Base-by-base conservation (phyloP, 2,797 vertebrate genomes). In the Chelidonichthys spinosus region DNA sequence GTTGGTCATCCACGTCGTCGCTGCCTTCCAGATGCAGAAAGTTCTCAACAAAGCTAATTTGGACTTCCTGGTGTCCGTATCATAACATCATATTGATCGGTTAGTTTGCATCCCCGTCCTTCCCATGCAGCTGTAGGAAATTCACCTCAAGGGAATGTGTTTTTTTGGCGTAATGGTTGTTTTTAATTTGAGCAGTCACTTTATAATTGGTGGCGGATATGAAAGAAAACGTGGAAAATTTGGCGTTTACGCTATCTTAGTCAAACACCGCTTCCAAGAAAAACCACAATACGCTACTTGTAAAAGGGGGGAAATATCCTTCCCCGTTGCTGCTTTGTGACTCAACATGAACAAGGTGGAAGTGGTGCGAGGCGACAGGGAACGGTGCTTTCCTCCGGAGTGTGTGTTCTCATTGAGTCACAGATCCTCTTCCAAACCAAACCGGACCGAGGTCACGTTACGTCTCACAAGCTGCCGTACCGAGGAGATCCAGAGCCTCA, bases 201-300 rank as follows among this genome's bases (percentile, higher is more conserved):
- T 37, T 33, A 63, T 49, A 47, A 55, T 11, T 36, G 47, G 32
- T 43, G 32, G 49, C 73, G 63, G 55, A 77, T 69, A 25, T 54
- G 25, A 42, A 84, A 79, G 63, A 74, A 73, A 86, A 55, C 61
- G 52, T 78, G 90, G 86, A 92, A 88, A 85, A 72, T 79, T 83
- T 53, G 49, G 71, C 42, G 46, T 54, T 79, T 39, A 78, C 72
- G 92, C 92, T 86, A 90, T 94, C 87, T 85, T 78, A 64, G 82
- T 82, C 76, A 85, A 89, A 85, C 82, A 83, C 65, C 60, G 74
- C 84, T 90, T 92, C 90, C 86, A 90, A 92, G 78, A 83, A 91
- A 55, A 91, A 78, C 79, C 77, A 90, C 90, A 93, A 93, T 91
- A 90, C 92, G 85, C 91, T 87, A 90, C 92, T 94, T 94, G 87